phyloP scores from a whole-genome alignment of 2,113 vertebrate species.

The Myxocyprinus asiaticus region DNA sequence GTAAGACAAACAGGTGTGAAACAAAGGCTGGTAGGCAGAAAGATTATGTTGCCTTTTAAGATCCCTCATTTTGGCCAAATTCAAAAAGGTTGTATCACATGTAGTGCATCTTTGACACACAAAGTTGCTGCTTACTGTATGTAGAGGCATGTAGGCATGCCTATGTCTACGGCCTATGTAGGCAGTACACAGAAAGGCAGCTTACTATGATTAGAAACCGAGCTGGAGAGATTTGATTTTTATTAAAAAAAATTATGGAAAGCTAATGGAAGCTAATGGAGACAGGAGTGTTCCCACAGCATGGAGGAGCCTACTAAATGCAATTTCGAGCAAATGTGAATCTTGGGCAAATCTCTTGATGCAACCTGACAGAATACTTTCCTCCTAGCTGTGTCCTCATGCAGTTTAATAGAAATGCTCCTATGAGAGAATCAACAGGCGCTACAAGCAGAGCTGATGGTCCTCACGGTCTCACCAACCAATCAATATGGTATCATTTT shows the following conservation, averaged over 20 bases:
- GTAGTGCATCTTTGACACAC: too few relatives aligned
- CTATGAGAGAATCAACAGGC: too few relatives aligned
- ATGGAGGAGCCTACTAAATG: neutral
- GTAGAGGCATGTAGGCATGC: neutral
- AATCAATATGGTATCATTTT: slow-evolving; percentile 2
- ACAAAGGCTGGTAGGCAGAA: too few relatives aligned
- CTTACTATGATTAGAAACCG: neutral
- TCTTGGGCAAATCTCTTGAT: slow-evolving; percentile 35
- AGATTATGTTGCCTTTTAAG: too few relatives aligned
- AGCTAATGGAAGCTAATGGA: neutral
- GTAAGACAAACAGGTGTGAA: too few relatives aligned
- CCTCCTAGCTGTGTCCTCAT: neutral
- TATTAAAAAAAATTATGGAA: slow-evolving; percentile 35
- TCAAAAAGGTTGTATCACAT: too few relatives aligned
- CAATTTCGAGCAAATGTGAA: slow-evolving; percentile 32
- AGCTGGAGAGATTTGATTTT: neutral
- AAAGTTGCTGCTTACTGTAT: too few relatives aligned
- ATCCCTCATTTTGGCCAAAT: too few relatives aligned
- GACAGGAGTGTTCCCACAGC: slow-evolving; percentile 12
- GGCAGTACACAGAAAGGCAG: neutral
- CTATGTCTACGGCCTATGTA: neutral
- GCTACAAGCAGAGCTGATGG: neutral
- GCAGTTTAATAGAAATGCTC: too few relatives aligned
- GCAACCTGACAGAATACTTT: slow-evolving; percentile 37
- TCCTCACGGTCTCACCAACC: neutral